A percentile compares a stretch with the other conserved stretches of the same genome.
phyloP scores from a whole-genome alignment of 2,888 invertebrate genomes.

The Nomada ruficornis region DNA sequence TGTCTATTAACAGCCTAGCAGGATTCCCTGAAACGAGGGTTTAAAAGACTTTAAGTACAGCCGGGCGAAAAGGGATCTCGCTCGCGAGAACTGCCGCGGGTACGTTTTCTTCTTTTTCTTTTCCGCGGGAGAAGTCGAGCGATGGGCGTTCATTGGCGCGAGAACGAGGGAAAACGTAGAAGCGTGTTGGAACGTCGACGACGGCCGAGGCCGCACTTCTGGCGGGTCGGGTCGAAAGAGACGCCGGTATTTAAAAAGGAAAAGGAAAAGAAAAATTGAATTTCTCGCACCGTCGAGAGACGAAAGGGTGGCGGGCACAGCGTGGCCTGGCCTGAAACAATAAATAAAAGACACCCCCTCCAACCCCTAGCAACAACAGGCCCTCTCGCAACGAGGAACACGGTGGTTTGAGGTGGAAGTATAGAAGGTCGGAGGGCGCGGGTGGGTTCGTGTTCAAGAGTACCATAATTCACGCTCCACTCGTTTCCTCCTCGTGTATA shows the following conservation, averaged over 20 bases:
- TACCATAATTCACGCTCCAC: constrained; percentile 79
- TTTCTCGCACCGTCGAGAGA: constrained; percentile 52
- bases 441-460: constrained; percentile 74
- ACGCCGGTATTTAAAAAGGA: constrained; percentile 1
- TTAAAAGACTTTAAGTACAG: constrained; percentile 27
- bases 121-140: neutral
- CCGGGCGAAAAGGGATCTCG: neutral
- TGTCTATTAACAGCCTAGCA: constrained; percentile 46
- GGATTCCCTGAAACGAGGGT: constrained; percentile 19
- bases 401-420: constrained; percentile 38
- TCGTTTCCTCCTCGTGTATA: constrained; percentile 76
- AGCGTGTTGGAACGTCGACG: neutral
- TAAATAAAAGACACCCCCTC: constrained; percentile 70
- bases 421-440: constrained; percentile 26
- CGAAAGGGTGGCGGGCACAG: constrained; percentile 43
- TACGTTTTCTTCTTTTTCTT: neutral
- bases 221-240: neutral
- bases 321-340: constrained; percentile 63
- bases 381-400: constrained; percentile 42
- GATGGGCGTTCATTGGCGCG: constrained; percentile 34
- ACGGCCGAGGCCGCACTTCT: neutral
- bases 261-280: constrained; percentile 47
- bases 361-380: constrained; percentile 16
- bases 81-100: constrained; percentile 19
- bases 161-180: constrained; percentile 1